Base-by-base conservation (phyloP, 2,113 vertebrate species). In the Leiothrix lutea region DNA sequence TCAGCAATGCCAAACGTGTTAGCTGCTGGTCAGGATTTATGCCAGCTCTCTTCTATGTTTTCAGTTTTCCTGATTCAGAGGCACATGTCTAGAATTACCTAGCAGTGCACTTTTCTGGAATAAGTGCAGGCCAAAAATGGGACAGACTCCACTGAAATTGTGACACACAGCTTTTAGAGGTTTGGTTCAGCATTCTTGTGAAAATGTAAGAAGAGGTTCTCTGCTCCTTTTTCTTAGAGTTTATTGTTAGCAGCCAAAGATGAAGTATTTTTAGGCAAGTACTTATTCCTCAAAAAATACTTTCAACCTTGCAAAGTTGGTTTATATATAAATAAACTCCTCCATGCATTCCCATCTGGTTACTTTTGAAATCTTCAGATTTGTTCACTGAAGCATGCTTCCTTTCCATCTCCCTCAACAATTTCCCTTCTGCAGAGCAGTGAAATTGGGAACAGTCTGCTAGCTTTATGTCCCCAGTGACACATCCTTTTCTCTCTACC, bases 311-410 rank as follows among this genome's bases (percentile, higher is more conserved):
- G 47, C 54, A 66, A 58, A 93, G 62, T 58, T 87, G 67, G 8
- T 82, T 95, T 97, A 58, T 94, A 82, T 65, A 77, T 87, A 87
- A 53, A 77, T 87, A 91, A 91, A 75, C 45, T 91, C 44, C 29
- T 80, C 67, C 54, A 33, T 77, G 50, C 4, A 0, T 69, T 88
- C 58, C 91, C 87, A 95, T 94, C 95, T 96, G 71, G 71, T 79
- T 95, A 62, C 81, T 94, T 95, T 54, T 47, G 62, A 82, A 80
- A 70, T 79, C 25, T 80, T 75, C 57, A 57, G 42, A 54, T 80
- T 88, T 88, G 60, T 67, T 95, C 74, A 18, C 70, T 94, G 95
- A 62, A 90, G 45, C 66, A 51, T 48, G 51, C 67, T 69, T 92
- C 58, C 66, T 79, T 85, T 61, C 54, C 54, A 75, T 24, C 29